Conservation (phyloP, 2,888 invertebrate species). For the Ashinkailepas kermadecensis region DNA sequence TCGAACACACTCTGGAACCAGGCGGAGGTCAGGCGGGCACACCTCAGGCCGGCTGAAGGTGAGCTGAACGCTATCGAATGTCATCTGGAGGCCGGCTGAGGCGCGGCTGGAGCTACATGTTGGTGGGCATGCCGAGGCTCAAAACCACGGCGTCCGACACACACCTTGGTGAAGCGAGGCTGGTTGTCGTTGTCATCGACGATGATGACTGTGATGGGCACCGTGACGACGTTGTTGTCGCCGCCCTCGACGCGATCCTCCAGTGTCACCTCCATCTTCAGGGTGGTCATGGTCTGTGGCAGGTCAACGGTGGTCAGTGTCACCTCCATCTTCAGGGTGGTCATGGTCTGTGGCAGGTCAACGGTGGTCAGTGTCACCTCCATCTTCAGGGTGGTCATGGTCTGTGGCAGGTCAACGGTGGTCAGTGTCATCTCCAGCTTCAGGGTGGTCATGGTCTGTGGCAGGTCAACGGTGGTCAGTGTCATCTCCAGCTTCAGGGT, state of each 20-base stretch:
- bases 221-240: conserved; percentile 61
- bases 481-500: too few species aligned
- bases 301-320: too few species aligned
- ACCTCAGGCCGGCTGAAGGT: too few species aligned
- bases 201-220: conserved; percentile 72
- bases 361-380: conserved; percentile 70
- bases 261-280: conserved; percentile 70
- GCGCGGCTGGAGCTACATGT: too few species aligned
- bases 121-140: too few species aligned
- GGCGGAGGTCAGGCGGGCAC: too few species aligned
- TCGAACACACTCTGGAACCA: conserved; percentile 63
- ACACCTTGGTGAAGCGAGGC: conserved; percentile 57
- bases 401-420: too few species aligned
- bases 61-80: too few species aligned
- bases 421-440: conserved; percentile 70
- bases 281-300: conserved; percentile 64
- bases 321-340: conserved; percentile 68
- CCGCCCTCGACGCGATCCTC: conserved; percentile 60
- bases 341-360: conserved; percentile 63
- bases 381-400: conserved; percentile 68
- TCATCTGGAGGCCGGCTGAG: too few species aligned
- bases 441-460: conserved; percentile 39
- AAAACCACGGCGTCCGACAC: too few species aligned
- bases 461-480: too few species aligned
- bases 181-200: conserved; percentile 83